Evolutionary conservation across 2,113 vertebrate species (phyloP).

Genomic region (Oxygymnocypris stewartii): DNA sequence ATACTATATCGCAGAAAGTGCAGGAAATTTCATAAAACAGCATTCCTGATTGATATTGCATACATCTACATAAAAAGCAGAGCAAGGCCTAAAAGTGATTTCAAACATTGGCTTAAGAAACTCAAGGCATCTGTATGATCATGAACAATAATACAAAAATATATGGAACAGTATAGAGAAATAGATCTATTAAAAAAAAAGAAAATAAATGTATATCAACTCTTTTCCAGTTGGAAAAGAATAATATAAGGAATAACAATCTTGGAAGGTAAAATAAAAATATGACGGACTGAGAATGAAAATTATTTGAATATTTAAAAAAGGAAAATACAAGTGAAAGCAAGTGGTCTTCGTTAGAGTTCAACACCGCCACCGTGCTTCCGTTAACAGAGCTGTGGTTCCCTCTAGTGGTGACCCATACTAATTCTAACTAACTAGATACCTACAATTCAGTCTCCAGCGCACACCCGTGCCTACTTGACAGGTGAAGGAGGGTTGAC

Average conservation of each 20-base stretch:
- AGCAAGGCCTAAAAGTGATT: slow-evolving; percentile 9
- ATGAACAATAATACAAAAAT: not conserved
- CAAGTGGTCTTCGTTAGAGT: not conserved
- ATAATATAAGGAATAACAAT: not conserved
- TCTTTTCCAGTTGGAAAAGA: not conserved
- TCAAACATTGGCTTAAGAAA: not conserved
- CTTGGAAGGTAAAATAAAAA: not conserved
- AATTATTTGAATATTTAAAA: not conserved
- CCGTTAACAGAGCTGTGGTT: not conserved
- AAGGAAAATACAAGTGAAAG: not conserved
- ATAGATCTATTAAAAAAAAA: slow-evolving; percentile 10
- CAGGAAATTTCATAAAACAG: not conserved
- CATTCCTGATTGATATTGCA: slow-evolving; percentile 21
- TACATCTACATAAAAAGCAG: not conserved
- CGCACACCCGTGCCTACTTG: slow-evolving; percentile 48
- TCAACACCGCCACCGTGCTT: not conserved
- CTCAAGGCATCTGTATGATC: not conserved
- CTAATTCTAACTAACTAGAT: not conserved
- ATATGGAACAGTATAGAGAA: not conserved
- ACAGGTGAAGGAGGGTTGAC: slow-evolving; percentile 65
- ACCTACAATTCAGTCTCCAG: not conserved
- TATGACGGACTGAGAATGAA: not conserved
- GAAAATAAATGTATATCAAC: not conserved
- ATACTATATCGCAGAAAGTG: slow-evolving; percentile 3
- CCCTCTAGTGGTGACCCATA: not conserved